phyloP scores from a whole-genome alignment of 2,113 vertebrate species.

The Etia nguti region DNA sequence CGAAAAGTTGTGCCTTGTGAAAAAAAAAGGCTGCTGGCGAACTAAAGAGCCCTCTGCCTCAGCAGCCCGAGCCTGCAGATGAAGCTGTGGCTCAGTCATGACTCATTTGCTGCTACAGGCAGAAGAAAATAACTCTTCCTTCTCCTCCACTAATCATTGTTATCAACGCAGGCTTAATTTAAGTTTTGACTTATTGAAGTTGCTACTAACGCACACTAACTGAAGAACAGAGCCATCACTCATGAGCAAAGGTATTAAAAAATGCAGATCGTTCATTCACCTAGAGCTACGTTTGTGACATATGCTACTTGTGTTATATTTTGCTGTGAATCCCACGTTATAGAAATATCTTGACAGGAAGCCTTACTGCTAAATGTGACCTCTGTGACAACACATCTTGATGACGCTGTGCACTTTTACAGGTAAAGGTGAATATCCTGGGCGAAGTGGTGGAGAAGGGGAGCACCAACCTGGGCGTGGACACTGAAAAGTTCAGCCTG shows the following conservation, averaged over 20 bases:
- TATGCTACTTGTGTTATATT: neutral
- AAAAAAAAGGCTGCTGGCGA: neutral
- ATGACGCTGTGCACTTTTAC: neutral
- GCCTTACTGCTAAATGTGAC: neutral
- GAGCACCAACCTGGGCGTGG: conserved; percentile 83
- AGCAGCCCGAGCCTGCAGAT: neutral
- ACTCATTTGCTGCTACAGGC: neutral
- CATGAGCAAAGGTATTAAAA: neutral
- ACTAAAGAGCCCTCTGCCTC: neutral
- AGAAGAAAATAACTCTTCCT: neutral
- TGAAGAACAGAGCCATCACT: neutral
- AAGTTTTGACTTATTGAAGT: neutral
- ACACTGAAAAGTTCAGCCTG: conserved; percentile 82
- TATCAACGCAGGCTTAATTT: neutral
- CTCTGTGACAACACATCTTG: neutral
- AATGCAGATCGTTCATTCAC: neutral
- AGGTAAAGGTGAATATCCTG: conserved; percentile 97
- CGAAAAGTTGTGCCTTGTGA: neutral
- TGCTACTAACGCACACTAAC: neutral
- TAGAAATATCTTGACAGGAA: neutral
- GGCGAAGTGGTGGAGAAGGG: conserved; percentile 91
- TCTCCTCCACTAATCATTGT: neutral
- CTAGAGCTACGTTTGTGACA: neutral
- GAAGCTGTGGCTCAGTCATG: neutral
- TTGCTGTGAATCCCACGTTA: neutral